phyloP scores from a whole-genome alignment of 1,140 invertebrate genomes.

The Galleria mellonella region DNA sequence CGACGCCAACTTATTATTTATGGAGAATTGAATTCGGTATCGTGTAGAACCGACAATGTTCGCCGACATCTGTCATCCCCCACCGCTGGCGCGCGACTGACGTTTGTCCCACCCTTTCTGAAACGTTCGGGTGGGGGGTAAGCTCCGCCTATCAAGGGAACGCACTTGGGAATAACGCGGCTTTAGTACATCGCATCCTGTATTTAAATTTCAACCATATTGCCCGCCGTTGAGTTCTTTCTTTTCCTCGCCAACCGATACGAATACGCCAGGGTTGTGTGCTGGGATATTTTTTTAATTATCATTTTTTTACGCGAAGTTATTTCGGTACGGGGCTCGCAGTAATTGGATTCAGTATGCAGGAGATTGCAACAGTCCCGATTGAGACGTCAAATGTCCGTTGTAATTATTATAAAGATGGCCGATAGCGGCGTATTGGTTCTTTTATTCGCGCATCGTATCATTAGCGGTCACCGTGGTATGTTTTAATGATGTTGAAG shows the following conservation, averaged over 20 bases:
- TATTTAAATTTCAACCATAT: constrained; percentile 23
- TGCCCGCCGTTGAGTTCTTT: constrained; percentile 3
- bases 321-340: constrained; percentile 41
- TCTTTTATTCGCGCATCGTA: constrained; percentile 10
- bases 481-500: constrained; percentile 1
- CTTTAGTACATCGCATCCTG: constrained; percentile 7
- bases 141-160: constrained; percentile 37
- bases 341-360: constrained; percentile 57
- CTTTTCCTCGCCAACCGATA: neutral
- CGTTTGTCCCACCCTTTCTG: constrained; percentile 29
- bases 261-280: constrained; percentile 36
- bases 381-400: constrained; percentile 57
- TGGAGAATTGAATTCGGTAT: constrained; percentile 55
- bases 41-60: constrained; percentile 56
- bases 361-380: constrained; percentile 17
- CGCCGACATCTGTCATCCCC: constrained; percentile 60
- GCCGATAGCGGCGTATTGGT: constrained; percentile 51
- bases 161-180: constrained; percentile 10
- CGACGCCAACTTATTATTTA: constrained; percentile 37
- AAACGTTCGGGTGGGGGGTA: constrained; percentile 21
- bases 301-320: constrained; percentile 52
- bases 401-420: constrained; percentile 71
- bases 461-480: constrained; percentile 3
- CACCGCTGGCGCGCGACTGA: constrained; percentile 45
- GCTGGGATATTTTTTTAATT: constrained; percentile 37